Evolutionary conservation across 2,113 vertebrate species (phyloP).

Genomic region (Sciurus niger): DNA sequence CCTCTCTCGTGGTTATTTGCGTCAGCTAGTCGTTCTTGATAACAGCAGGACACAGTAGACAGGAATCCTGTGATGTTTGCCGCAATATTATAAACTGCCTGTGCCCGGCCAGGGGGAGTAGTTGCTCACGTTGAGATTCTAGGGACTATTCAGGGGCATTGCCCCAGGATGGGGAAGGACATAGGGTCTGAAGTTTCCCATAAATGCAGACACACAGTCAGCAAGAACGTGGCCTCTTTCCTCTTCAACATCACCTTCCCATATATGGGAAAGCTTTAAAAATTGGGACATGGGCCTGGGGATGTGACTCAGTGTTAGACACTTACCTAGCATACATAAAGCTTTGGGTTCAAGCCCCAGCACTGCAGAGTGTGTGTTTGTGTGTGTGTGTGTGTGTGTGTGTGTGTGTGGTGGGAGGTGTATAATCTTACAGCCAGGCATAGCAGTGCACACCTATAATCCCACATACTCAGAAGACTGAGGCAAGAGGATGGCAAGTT

Average conservation of each 20-base stretch:
- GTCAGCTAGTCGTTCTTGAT: neutral
- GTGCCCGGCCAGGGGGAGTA: neutral
- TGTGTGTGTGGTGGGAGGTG: too few relatives aligned
- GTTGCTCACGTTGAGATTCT: neutral
- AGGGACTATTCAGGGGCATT: neutral
- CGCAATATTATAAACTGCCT: rapidly evolving
- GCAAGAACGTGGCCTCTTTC: neutral
- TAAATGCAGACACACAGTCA: neutral
- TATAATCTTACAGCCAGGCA: too few relatives aligned
- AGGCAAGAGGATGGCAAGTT: too few relatives aligned
- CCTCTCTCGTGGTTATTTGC: neutral
- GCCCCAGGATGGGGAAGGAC: too few relatives aligned
- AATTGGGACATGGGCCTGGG: neutral
- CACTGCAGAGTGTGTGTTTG: too few relatives aligned
- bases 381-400: too few relatives aligned
- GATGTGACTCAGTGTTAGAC: neutral
- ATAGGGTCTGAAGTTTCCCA: neutral
- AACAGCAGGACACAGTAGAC: neutral
- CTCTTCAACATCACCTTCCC: neutral
- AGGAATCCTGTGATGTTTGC: neutral
- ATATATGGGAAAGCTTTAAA: neutral
- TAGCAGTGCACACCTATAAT: too few relatives aligned
- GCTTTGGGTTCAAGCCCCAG: neutral
- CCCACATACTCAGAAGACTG: too few relatives aligned
- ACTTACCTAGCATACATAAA: too few relatives aligned